Evolutionary conservation across 2,113 vertebrate species (phyloP).

Genomic region (Phylloscopus trochilus): DNA sequence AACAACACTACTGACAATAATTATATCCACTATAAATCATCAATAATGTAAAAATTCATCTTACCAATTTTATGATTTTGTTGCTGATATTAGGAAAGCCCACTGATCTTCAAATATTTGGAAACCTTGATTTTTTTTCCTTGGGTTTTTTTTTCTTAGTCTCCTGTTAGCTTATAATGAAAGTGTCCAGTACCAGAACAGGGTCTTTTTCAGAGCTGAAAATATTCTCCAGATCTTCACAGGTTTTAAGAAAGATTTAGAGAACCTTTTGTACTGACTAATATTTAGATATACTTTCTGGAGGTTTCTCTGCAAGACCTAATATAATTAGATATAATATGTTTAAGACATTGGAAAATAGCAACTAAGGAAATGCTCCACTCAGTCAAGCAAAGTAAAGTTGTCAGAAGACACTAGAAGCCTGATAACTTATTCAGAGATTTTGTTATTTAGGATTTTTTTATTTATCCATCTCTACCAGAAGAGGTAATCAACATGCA

Average conservation of each 20-base stretch:
- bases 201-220: background rate
- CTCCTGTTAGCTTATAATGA: rapidly evolving
- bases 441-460: background rate
- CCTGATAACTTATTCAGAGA: background rate
- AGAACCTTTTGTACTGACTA: background rate
- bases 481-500: background rate
- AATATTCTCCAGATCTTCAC: background rate
- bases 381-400: background rate
- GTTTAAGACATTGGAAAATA: background rate
- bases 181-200: background rate
- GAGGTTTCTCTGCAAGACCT: background rate
- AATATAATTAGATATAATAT: background rate
- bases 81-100: background rate
- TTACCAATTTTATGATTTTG: background rate
- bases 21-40: background rate
- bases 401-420: background rate
- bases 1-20: background rate
- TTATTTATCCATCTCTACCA: background rate
- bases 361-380: background rate
- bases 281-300: background rate
- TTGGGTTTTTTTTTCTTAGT: background rate
- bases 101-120: background rate
- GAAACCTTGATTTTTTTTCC: background rate
- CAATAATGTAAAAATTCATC: background rate
- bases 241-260: background rate